Percentiles rank a stretch among this genome's conserved stretches.
Conservation (phyloP, 2,888 invertebrate genomes). For the Troglohyphantes excavatus region DNA sequence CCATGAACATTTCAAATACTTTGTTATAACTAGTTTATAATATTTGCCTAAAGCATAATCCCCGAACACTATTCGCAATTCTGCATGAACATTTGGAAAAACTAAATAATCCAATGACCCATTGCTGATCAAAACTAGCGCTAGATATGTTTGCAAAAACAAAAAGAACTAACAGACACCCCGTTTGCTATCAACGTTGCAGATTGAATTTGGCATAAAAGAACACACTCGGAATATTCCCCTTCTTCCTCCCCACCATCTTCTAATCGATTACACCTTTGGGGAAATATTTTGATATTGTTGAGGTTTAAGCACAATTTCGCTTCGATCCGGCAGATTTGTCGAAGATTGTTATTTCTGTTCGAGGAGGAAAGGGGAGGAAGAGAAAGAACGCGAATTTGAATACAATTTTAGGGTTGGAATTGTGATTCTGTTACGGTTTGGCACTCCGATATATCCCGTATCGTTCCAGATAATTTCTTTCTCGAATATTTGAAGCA, state of each 20-base stretch:
- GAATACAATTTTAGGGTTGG: not conserved
- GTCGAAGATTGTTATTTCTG: not conserved
- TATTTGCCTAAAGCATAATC: too few species aligned
- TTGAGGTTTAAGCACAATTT: conserved; percentile 63
- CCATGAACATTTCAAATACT: too few species aligned
- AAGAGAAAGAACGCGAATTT: not conserved
- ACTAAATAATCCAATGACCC: too few species aligned
- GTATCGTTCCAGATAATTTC: not conserved
- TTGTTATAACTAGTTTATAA: too few species aligned
- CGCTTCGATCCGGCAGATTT: conserved; percentile 39
- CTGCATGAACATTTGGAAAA: too few species aligned
- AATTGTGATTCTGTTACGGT: not conserved
- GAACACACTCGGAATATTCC: not conserved
- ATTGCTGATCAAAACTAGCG: too few species aligned
- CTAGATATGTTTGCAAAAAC: conserved; percentile 63
- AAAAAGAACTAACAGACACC: conserved; percentile 25
- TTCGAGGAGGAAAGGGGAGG: not conserved
- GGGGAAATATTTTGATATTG: conserved; percentile 73
- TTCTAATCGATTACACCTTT: conserved; percentile 64
- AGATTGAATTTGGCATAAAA: conserved; percentile 60
- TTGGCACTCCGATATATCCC: not conserved
- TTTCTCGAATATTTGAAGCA: not conserved
- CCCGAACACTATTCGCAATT: too few species aligned
- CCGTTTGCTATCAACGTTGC: conserved; percentile 57
- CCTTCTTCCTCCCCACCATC: not conserved